Evolutionary conservation across 2,888 invertebrate genomes (phyloP), one percentile per base, ranked within the genome.

Genomic region (Hirtodrosophila cameraria): DNA sequence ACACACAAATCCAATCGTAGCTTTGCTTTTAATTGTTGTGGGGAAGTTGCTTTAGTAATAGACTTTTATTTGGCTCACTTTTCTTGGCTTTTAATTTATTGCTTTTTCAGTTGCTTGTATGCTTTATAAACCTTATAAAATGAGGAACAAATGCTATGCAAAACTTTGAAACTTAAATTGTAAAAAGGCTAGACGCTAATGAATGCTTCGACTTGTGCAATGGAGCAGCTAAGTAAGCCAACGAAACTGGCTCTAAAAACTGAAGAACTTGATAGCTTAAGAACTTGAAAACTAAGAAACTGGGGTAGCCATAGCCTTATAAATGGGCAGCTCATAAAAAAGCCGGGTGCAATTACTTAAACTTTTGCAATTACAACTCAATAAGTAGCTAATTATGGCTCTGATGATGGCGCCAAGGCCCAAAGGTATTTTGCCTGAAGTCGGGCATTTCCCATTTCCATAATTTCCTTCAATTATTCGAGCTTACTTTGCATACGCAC

Each of bases 361-460:
- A 81, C 78, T 84, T 80, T 81, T 61, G 72, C 82, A 81, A 84
- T 80, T 84, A 84, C 80, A 80, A 78, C 80, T 78, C 79, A 72
- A 80, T 80, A 84, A 85, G 79, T 61, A 72, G 62, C 66, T 80
- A 63, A 75, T 81, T 78, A 84, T 43, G 66, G 25, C 38, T 30
- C 42, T 36, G 59, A 30, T 46, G 50, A 70, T 28, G 50, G 3
- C 28, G 59, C 54, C 58, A 33, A 28, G 2, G 54, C 46, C 46
- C 58, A 45, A 59, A 7, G 3, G 23, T 8, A 20, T 20, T 20
- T 48, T 57, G 49, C 7, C 28, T 27, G 35, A 25, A 31, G 38
- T 13, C 7, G 12, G 12, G 28, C 31, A 55, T 64, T 64, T 60
- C 36, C 55, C 31, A 55, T 64, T 64, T 60, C 36, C 55, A 49